Evolutionary conservation across 2,113 vertebrate species (phyloP).

Genomic region (Siniperca knerii): DNA sequence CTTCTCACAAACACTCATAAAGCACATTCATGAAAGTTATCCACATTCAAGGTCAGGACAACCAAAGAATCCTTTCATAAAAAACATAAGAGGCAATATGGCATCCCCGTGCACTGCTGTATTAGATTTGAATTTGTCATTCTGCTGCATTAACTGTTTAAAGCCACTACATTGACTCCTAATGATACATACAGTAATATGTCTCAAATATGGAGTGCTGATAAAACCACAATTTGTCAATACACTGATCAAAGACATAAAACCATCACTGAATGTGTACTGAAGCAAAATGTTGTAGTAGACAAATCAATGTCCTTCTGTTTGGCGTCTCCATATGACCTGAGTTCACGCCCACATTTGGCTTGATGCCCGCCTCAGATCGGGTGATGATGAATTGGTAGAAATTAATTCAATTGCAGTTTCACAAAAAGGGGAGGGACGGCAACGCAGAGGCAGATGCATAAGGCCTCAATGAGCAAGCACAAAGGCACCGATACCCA

Average conservation of each 20-base stretch:
- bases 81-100: not conserved
- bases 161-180: not conserved
- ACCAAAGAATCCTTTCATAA: not conserved
- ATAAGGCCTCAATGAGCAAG: slow-evolving; percentile 74
- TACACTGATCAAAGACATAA: not conserved
- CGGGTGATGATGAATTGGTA: slow-evolving; percentile 50
- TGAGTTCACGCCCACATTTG: slow-evolving; percentile 33
- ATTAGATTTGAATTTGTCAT: not conserved
- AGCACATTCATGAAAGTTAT: not conserved
- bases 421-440: slow-evolving; percentile 32
- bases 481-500: slow-evolving; percentile 73
- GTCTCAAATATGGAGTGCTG: not conserved
- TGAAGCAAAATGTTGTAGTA: not conserved
- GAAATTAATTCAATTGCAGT: slow-evolving; percentile 63
- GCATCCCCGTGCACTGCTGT: too few relatives aligned
- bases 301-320: slow-evolving; percentile 25
- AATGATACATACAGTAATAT: not conserved
- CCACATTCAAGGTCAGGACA: not conserved
- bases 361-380: slow-evolving; percentile 22
- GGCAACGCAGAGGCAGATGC: slow-evolving; percentile 50
- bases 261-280: not conserved
- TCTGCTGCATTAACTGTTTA: not conserved
- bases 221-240: not conserved
- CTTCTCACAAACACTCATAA: not conserved
- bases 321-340: slow-evolving; percentile 6